These are phyloP conservation scores for Gadus macrocephalus DNA, from an alignment of 2,113 vertebrate genomes.

Conservation along the genomic window DNA sequence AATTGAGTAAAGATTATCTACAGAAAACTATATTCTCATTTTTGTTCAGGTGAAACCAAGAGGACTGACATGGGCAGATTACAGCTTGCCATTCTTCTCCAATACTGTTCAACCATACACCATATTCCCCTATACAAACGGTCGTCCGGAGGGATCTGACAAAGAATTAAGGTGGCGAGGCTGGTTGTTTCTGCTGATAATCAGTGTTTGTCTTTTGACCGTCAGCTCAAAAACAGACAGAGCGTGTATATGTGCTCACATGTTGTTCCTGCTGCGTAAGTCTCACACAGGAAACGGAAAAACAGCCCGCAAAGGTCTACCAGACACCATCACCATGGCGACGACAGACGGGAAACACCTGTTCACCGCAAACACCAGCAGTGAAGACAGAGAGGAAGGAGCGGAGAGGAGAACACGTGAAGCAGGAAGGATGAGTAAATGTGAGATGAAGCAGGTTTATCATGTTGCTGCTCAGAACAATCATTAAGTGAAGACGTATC, in stretches of 20 bases:
- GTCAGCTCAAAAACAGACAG: background rate
- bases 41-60: no score
- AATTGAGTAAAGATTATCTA: no score
- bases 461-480: background rate
- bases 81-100: background rate
- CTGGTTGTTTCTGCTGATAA: no score
- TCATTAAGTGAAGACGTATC: background rate
- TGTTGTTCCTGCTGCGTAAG: background rate
- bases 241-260: background rate
- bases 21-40: no score
- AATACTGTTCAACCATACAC: background rate
- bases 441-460: conserved; percentile 2
- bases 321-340: background rate
- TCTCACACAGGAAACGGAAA: background rate
- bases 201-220: background rate
- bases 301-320: background rate
- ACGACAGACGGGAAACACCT: background rate
- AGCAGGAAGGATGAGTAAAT: background rate
- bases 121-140: background rate
- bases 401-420: background rate
- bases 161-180: no score
- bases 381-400: no score
- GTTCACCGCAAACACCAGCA: no score
- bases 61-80: no score
- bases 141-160: background rate